Percentiles rank a stretch among this genome's conserved stretches.
Evolutionary conservation across 2,888 invertebrate genomes (phyloP).

Genomic region (Teinopalpus imperialis): DNA sequence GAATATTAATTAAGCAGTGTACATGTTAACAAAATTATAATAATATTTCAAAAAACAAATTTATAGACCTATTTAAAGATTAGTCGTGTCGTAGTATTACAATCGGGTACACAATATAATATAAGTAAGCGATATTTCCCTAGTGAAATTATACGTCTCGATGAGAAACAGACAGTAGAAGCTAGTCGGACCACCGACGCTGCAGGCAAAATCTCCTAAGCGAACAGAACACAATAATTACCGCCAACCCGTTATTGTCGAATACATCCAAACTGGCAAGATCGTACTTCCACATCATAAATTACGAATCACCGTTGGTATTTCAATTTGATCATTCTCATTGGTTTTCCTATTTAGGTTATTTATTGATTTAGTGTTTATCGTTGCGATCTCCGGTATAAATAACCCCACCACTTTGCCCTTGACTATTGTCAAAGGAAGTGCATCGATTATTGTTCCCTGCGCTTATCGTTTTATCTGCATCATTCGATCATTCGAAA

Average conservation of each 20-base stretch:
- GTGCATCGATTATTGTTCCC: conserved; percentile 78
- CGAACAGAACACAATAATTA: conserved; percentile 33
- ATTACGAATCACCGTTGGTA: conserved; percentile 48
- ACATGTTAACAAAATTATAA: too few species aligned
- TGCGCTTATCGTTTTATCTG: conserved; percentile 65
- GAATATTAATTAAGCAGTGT: too few species aligned
- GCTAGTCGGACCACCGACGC: conserved; percentile 19
- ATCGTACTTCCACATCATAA: conserved; percentile 34
- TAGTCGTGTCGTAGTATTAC: too few species aligned
- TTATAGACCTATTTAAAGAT: too few species aligned
- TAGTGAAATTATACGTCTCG: conserved; percentile 4
- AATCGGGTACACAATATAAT: too few species aligned
- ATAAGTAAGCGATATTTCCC: conserved; percentile 4
- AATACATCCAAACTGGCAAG: conserved; percentile 27
- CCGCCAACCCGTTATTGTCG: conserved; percentile 27
- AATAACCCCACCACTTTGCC: conserved; percentile 45
- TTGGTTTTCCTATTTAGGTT: conserved; percentile 62
- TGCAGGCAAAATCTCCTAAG: conserved; percentile 6
- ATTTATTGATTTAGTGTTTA: conserved; percentile 73
- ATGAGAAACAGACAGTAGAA: conserved; percentile 13
- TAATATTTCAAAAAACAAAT: too few species aligned
- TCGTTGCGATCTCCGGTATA: conserved; percentile 68
- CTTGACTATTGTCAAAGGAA: conserved; percentile 70
- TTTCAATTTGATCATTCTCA: conserved; percentile 68
- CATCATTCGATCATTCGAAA: conserved; percentile 50